Conservation (phyloP, 2,113 vertebrate species). For the Chaetops frenatus region DNA sequence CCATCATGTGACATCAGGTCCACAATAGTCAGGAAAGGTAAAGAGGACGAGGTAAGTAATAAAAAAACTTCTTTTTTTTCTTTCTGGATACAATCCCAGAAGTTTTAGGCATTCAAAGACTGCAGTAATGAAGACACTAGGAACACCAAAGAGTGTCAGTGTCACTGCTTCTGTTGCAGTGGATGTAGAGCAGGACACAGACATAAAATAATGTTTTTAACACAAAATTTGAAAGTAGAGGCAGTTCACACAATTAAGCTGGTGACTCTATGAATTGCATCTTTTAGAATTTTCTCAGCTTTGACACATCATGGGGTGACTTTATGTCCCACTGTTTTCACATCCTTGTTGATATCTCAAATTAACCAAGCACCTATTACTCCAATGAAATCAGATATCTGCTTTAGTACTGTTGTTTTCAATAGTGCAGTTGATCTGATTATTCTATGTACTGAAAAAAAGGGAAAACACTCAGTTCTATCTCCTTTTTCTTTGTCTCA, state of each 20-base stretch:
- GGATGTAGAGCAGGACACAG: neutral
- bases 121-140: neutral
- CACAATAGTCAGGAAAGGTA: neutral
- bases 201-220: constrained; percentile 29
- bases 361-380: constrained; percentile 67
- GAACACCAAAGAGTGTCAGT: neutral
- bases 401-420: constrained; percentile 42
- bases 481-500: neutral
- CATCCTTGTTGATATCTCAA: constrained; percentile 59
- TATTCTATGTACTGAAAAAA: neutral
- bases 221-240: constrained; percentile 43
- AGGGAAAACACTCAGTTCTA: neutral
- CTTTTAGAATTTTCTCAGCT: constrained; percentile 48
- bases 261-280: constrained; percentile 33
- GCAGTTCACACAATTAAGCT: constrained; percentile 44
- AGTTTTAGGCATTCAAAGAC: neutral
- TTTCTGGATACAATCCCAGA: neutral
- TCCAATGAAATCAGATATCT: constrained; percentile 45
- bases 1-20: neutral
- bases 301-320: constrained; percentile 50
- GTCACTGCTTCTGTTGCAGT: neutral
- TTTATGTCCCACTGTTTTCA: constrained; percentile 62
- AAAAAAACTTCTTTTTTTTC: neutral
- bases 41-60: neutral
- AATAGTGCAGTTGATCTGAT: neutral